These are phyloP conservation scores for Calidris pugnax DNA, from an alignment of 2,113 vertebrate genomes.

Conservation along the genomic window DNA sequence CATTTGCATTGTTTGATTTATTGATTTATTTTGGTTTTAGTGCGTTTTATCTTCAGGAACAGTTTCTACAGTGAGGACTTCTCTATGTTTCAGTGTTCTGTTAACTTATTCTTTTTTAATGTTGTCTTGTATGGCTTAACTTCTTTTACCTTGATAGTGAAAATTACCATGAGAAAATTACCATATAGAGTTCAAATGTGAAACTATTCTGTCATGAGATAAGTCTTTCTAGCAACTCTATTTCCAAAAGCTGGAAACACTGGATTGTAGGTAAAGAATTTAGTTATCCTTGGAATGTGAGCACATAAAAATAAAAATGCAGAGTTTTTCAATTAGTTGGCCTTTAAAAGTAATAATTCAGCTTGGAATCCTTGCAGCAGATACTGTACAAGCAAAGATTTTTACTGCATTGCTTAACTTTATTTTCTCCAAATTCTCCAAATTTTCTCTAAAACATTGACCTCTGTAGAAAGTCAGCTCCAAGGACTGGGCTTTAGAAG, in stretches of 20 bases:
- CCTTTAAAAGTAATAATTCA: neutral
- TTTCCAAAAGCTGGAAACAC: neutral
- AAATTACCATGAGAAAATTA: neutral
- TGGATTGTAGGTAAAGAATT: neutral
- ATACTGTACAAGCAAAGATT: neutral
- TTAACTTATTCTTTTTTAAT: neutral
- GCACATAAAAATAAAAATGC: neutral
- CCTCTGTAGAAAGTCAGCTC: neutral
- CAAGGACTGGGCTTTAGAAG: neutral
- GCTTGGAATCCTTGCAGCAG: neutral
- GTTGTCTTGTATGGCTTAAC: neutral
- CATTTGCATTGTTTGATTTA: neutral
- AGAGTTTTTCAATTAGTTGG: neutral
- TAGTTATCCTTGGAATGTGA: neutral
- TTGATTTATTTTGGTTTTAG: neutral
- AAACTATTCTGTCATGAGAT: neutral
- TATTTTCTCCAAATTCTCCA: no score
- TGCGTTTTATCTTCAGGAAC: neutral
- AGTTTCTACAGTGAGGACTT: neutral
- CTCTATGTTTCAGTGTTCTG: neutral
- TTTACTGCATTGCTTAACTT: neutral
- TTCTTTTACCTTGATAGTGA: neutral
- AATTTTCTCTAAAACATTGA: neutral
- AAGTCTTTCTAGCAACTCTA: rapidly evolving
- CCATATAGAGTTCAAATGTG: neutral